Evolutionary conservation across 2,888 invertebrate species (phyloP).

Genomic region (Parascotia fuliginaria): DNA sequence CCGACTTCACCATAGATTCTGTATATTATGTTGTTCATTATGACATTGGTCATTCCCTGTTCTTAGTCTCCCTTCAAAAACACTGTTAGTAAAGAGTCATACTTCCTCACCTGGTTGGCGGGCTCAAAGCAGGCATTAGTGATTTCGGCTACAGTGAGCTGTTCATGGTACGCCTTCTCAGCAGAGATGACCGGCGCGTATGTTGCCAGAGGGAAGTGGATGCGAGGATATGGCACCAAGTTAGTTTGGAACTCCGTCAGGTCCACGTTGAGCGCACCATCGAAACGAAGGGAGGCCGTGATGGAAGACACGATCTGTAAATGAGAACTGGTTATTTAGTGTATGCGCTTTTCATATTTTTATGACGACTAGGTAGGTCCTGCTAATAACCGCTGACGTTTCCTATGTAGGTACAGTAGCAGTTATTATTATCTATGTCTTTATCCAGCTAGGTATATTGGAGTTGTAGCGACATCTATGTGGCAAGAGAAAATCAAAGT

Average conservation of each 20-base stretch:
- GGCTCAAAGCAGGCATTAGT: slow-evolving; percentile 98
- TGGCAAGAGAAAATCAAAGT: too few species aligned
- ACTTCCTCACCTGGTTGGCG: slow-evolving; percentile 88
- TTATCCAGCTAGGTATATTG: too few species aligned
- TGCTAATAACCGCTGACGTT: too few species aligned
- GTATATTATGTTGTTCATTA: too few species aligned
- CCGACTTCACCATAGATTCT: too few species aligned
- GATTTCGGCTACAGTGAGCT: slow-evolving; percentile 95
- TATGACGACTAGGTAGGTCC: too few species aligned
- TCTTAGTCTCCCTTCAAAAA: background rate
- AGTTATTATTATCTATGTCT: too few species aligned
- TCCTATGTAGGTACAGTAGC: too few species aligned
- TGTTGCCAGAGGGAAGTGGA: slow-evolving; percentile 96
- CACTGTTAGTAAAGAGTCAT: background rate
- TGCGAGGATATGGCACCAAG: slow-evolving; percentile 97
- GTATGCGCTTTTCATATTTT: too few species aligned
- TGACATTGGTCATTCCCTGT: background rate
- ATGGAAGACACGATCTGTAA: slow-evolving; percentile 95
- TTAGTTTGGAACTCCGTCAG: slow-evolving; percentile 97
- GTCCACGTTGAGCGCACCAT: slow-evolving; percentile 96
- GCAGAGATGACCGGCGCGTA: slow-evolving; percentile 97
- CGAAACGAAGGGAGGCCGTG: slow-evolving; percentile 96
- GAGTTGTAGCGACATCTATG: too few species aligned
- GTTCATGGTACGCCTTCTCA: slow-evolving; percentile 97
- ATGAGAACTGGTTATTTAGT: background rate